Evolutionary conservation across 2,797 vertebrate genomes (phyloP), one percentile per base, ranked within the genome.

Genomic region (Potorous gilbertii): DNA sequence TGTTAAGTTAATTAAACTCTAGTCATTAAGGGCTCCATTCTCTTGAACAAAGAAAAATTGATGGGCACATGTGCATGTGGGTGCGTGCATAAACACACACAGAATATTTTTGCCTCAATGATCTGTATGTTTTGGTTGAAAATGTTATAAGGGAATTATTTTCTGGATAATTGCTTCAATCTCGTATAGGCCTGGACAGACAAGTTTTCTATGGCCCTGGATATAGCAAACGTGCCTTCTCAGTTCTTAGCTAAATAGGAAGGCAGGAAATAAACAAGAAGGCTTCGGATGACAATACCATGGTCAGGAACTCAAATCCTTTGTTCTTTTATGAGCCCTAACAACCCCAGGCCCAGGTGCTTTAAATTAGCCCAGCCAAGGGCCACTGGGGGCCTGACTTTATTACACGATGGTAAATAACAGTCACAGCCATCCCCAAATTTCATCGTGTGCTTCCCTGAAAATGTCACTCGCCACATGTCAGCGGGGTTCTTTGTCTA

Each of bases 391-490:
- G 74, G 56, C 93, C 74, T 98, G 74, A 87, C 95, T 96, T 96
- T 97, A 97, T 98, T 98, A 98, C 95, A 92, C 95, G 93, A 97
- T 96, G 92, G 97, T 97, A 98, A 98, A 98, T 98, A 98, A 98
- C 92, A 97, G 95, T 94, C 96, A 98, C 97, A 97, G 97, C 97
- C 98, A 97, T 97, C 97, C 97, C 92, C 94, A 21, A 96, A 34
- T 97, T 98, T 98, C 97, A 97, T 97, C 96, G 95, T 96, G 95
- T 92, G 52, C 56, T 95, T 98, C 97, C 94, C 92, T 95, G 97
- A 98, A 98, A 98, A 98, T 97, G 97, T 98, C 97, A 98, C 98
- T 99, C 98, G 97, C 98, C 95, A 96, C 94, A 93, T 97, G 98
- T 98, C 98, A 98, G 98, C 96, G 55, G 96, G 94, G 96, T 98